These are phyloP conservation scores for Galago senegalensis DNA, from an alignment of 2,797 vertebrate species.

Conservation along the genomic window DNA sequence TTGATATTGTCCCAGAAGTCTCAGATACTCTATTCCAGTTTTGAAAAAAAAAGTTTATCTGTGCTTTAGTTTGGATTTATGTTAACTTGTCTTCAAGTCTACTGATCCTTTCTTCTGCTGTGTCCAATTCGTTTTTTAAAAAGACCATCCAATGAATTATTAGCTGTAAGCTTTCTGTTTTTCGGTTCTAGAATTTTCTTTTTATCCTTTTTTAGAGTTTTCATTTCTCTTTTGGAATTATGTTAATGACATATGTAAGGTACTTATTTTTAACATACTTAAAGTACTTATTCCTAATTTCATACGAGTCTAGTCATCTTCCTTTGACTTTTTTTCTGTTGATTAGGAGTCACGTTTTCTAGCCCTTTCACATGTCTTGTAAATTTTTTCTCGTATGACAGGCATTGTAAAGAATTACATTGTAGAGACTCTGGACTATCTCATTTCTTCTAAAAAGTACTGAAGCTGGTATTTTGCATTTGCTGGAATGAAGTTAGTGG, in stretches of 20 bases:
- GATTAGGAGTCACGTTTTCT: neutral
- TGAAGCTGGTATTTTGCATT: neutral
- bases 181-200: slow-evolving; percentile 46
- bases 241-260: neutral
- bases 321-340: neutral
- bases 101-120: neutral
- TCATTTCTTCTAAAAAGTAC: neutral
- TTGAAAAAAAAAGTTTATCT: neutral
- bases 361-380: neutral
- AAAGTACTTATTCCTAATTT: neutral
- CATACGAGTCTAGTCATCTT: neutral
- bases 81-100: neutral
- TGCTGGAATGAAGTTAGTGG: neutral
- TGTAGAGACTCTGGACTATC: neutral
- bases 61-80: slow-evolving; percentile 31
- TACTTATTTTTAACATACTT: neutral
- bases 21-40: neutral
- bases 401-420: neutral
- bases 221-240: neutral
- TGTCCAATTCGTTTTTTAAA: neutral
- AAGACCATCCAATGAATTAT: neutral
- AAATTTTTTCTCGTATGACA: neutral
- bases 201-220: neutral
- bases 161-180: neutral
- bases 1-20: neutral